These are phyloP conservation scores for Platyscapa corneri DNA, from an alignment of 1,140 invertebrate species.

Conservation along the genomic window DNA sequence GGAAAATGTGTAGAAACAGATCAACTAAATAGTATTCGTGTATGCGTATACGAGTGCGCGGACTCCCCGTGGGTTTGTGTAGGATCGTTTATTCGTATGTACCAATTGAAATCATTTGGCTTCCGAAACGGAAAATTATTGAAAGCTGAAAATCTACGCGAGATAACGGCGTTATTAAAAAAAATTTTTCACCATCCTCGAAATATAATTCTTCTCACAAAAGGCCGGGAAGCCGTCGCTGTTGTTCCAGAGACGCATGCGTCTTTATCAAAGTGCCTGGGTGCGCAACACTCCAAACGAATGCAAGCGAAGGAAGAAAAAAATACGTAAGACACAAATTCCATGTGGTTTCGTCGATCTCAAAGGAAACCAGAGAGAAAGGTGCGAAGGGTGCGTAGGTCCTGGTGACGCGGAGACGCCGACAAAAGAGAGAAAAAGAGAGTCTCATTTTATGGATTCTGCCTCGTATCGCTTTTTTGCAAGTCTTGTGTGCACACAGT, in stretches of 20 bases:
- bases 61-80: not conserved
- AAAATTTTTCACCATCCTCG: not conserved
- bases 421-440: not conserved
- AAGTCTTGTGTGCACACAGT: not conserved
- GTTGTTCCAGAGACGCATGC: not conserved
- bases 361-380: constrained; percentile 27
- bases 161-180: constrained; percentile 34
- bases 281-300: not conserved
- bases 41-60: not conserved
- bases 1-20: not conserved
- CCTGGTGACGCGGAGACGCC: not conserved
- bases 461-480: constrained; percentile 30
- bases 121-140: constrained; percentile 52
- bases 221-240: not conserved
- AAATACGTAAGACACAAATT: constrained; percentile 28
- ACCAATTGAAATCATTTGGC: not conserved
- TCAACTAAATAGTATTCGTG: too few relatives aligned
- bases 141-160: constrained; percentile 18
- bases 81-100: not conserved
- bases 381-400: not conserved
- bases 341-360: constrained; percentile 33
- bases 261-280: constrained; percentile 35
- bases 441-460: constrained; percentile 46
- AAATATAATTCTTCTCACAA: not conserved
- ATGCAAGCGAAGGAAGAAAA: not conserved